Evolutionary conservation across 2,113 vertebrate genomes (phyloP).

Genomic region (Apus apus): DNA sequence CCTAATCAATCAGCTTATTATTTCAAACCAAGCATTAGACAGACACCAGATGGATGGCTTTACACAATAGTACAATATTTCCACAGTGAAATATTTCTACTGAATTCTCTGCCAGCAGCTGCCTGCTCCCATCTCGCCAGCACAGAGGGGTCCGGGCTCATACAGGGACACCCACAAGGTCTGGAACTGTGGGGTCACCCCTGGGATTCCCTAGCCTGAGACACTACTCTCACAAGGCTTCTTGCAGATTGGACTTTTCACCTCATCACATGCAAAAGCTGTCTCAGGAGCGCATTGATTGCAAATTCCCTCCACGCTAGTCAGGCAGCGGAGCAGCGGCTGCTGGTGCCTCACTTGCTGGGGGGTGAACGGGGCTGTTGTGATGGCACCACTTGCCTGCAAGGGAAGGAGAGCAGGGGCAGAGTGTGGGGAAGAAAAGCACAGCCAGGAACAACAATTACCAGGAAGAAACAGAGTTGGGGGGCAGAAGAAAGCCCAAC

Average conservation of each 20-base stretch:
- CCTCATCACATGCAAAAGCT: slow-evolving; percentile 11
- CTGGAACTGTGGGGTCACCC: accelerated
- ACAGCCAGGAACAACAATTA: background rate
- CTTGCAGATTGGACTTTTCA: background rate
- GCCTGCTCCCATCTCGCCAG: background rate
- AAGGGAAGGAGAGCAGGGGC: background rate
- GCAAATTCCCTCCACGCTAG: slow-evolving; percentile 21
- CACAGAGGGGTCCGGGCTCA: background rate
- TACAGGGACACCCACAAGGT: accelerated
- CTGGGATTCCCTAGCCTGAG: background rate
- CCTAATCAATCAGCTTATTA: slow-evolving; percentile 59
- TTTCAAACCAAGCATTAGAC: slow-evolving; percentile 28
- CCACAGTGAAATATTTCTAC: background rate
- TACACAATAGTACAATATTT: background rate
- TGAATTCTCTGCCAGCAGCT: background rate
- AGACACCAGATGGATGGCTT: slow-evolving; percentile 41
- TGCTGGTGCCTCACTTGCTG: background rate
- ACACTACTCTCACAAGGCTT: background rate
- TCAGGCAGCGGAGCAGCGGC: slow-evolving; percentile 40
- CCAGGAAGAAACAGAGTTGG: background rate
- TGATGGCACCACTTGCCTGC: slow-evolving; percentile 1
- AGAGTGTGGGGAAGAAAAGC: background rate
- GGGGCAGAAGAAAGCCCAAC: background rate
- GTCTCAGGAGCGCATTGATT: slow-evolving; percentile 12
- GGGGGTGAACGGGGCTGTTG: slow-evolving; percentile 49